These are phyloP conservation scores for Columba livia DNA, from an alignment of 2,113 vertebrate genomes.

Conservation along the genomic window DNA sequence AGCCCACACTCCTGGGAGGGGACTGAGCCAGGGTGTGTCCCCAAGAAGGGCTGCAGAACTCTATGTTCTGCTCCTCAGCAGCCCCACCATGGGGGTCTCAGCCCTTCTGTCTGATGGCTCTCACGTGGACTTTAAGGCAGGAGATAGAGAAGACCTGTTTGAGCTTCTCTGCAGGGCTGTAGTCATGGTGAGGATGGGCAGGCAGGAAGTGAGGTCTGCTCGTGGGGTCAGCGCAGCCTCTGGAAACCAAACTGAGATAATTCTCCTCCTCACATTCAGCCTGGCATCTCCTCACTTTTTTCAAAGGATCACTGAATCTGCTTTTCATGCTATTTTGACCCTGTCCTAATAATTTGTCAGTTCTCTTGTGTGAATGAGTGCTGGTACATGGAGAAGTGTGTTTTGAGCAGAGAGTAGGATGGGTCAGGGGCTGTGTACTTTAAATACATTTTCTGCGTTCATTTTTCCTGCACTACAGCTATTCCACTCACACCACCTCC, in stretches of 20 bases:
- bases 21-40: no score
- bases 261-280: not conserved
- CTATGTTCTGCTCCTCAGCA: not conserved
- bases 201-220: not conserved
- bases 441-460: not conserved
- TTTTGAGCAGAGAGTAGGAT: not conserved
- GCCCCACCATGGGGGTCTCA: fast-evolving
- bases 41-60: not conserved
- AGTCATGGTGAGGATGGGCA: not conserved
- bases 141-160: not conserved
- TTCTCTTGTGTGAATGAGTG: not conserved
- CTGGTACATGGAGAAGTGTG: not conserved
- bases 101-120: fast-evolving
- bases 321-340: not conserved
- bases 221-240: not conserved
- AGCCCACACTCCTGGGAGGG: fast-evolving
- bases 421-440: not conserved
- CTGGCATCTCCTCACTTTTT: not conserved
- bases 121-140: fast-evolving
- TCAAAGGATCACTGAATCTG: not conserved
- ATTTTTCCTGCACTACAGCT: not conserved
- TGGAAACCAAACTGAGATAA: not conserved
- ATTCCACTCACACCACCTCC: not conserved
- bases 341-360: not conserved
- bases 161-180: not conserved